Base-by-base conservation (phyloP, 2,888 invertebrate genomes). In the Caradrina kadenii region DNA sequence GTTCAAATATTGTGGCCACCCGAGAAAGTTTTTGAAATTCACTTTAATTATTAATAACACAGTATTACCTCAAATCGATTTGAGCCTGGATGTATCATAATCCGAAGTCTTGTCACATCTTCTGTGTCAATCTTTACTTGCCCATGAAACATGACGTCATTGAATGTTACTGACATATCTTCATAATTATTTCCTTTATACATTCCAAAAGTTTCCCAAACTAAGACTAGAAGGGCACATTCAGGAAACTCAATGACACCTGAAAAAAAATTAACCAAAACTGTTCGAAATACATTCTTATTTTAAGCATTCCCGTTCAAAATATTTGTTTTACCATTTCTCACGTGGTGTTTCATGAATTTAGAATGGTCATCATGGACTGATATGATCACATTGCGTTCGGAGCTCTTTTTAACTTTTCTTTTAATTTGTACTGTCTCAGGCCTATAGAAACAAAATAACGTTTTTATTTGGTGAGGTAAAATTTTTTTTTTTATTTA, bases 201-300 rank as follows among this genome's bases (percentile, higher is more conserved):
- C 62, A 53, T 53, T 15, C 52, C 53, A 13, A 53, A 62, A 8
- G 62, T 53, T 35, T 62, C 39, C 62, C 53, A 62, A 15, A 62
- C 8, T 19, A 62, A 62, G 5, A 62, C 1, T 2, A 42, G 13
- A 5, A 62, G 22, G 26, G 39, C 39, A 10, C 39, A 26, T 42
- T 62, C 53, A 1, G 62, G 53, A 22, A 53, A 21, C 10, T 53
- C 62, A 8, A 22, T 53, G 10, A 53, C n/a, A 10, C 62, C 61
- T 62, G 15, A 21, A 61, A 53, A 53, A 1, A 4, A 42, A 2
- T 15, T 15, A 13, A 39, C 2, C 2, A 39, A 31, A n/a, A n/a
- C n/a, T 31, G 4, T 31, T 4, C 7, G 4, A 11, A 39, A 39
- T 13, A 39, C 10, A 11, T 2, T 39, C 13, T 39, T 7, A 11